Conservation (phyloP, 35 echinoderm and acorn worm genomes). For the Lytechinus pictus region DNA sequence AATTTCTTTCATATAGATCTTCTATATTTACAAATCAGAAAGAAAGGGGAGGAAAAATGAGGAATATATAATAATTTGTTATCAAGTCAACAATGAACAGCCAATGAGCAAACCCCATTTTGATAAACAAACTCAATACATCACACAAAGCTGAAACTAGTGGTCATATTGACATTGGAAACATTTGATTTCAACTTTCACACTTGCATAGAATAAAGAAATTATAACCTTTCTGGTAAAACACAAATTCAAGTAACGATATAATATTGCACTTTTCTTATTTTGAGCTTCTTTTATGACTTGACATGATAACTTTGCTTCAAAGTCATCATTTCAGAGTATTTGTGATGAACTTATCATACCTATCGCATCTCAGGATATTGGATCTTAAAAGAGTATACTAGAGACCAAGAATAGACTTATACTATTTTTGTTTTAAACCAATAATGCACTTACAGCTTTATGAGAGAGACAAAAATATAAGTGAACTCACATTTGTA, state of each 20-base stretch:
- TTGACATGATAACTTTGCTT: not conserved
- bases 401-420: not conserved
- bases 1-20: not conserved
- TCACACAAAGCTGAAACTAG: not conserved
- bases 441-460: not conserved
- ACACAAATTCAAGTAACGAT: not conserved
- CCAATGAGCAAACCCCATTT: not conserved
- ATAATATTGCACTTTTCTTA: not conserved
- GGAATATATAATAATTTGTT: not conserved
- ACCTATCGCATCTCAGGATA: not conserved
- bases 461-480: not conserved
- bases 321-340: not conserved
- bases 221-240: not conserved
- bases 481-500: too few species aligned
- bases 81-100: not conserved
- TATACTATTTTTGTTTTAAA: not conserved
- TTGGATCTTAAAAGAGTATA: not conserved
- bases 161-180: not conserved
- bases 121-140: not conserved
- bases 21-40: not conserved
- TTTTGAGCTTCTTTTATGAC: not conserved
- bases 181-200: not conserved
- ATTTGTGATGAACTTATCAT: too few species aligned
- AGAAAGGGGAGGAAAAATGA: not conserved
- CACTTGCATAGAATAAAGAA: not conserved